phyloP scores from a whole-genome alignment of 2,888 invertebrate species.

The Hydraecia micacea region DNA sequence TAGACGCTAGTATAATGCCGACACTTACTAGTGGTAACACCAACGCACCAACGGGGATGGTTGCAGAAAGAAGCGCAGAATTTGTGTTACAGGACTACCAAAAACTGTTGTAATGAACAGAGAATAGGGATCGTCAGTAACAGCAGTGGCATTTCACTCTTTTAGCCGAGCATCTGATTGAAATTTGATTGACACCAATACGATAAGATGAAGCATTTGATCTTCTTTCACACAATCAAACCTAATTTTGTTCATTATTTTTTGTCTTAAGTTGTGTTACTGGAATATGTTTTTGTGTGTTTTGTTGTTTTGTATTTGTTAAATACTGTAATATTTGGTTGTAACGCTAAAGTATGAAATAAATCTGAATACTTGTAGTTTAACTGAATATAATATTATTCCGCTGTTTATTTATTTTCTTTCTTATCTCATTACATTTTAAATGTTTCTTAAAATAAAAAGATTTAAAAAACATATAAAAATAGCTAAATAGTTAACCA shows the following conservation, averaged over 20 bases:
- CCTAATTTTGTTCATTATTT: not conserved
- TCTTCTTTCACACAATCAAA: not conserved
- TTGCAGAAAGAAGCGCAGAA: slow-evolving; percentile 94
- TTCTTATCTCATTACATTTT: no score
- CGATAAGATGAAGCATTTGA: not conserved
- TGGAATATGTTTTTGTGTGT: not conserved
- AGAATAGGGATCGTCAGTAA: not conserved
- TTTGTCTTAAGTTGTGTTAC: not conserved
- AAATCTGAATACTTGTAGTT: not conserved
- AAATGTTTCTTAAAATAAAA: not conserved
- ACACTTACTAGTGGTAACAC: slow-evolving; percentile 94
- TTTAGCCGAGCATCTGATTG: not conserved
- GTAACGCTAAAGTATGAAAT: not conserved
- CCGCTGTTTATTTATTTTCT: no score
- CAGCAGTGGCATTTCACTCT: not conserved
- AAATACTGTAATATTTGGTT: not conserved
- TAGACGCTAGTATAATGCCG: slow-evolving; percentile 95
- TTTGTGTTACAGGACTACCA: slow-evolving; percentile 90
- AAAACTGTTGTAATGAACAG: not conserved
- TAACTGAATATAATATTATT: not conserved
- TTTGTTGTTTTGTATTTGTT: not conserved
- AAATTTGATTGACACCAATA: not conserved
- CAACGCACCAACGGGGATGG: slow-evolving; percentile 95
- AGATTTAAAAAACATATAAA: not conserved
- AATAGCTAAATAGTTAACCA: no score